These are phyloP conservation scores for Pachycephus smyrnensis DNA, from an alignment of 2,888 invertebrate genomes.

Conservation along the genomic window DNA sequence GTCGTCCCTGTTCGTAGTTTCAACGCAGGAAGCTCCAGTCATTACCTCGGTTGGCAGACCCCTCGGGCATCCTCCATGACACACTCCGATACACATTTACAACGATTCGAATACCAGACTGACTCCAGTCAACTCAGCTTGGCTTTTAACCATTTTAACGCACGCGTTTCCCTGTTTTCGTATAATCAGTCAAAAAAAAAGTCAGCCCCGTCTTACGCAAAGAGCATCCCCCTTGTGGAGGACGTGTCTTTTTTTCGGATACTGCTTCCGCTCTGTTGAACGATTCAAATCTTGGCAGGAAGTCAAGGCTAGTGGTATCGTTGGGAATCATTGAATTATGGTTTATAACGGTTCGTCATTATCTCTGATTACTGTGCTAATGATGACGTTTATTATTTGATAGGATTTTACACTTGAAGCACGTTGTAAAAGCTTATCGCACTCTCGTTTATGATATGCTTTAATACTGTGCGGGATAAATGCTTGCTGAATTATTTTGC, in stretches of 20 bases:
- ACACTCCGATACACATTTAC: conserved; percentile 60
- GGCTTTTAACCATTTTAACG: background rate
- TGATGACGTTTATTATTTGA: too few relatives aligned
- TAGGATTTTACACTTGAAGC: too few relatives aligned
- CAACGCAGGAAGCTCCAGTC: conserved; percentile 63
- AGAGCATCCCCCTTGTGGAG: background rate
- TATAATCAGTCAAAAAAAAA: conserved; percentile 14
- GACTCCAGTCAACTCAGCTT: background rate
- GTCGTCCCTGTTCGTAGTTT: conserved; percentile 43
- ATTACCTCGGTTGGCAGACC: conserved; percentile 59
- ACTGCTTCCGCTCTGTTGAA: background rate
- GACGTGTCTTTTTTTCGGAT: background rate
- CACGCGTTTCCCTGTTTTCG: conserved; percentile 12
- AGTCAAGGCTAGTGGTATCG: background rate
- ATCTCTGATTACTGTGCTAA: too few relatives aligned
- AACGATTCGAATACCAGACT: conserved; percentile 25
- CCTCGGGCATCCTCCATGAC: conserved; percentile 59
- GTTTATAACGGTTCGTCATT: background rate
- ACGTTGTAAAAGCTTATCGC: background rate
- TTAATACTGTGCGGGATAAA: background rate
- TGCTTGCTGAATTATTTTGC: too few relatives aligned
- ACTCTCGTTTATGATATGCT: background rate
- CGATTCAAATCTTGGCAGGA: background rate
- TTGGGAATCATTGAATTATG: background rate
- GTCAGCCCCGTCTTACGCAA: background rate